phyloP scores from a whole-genome alignment of 2,888 invertebrate genomes.

The Poecilus cupreus region DNA sequence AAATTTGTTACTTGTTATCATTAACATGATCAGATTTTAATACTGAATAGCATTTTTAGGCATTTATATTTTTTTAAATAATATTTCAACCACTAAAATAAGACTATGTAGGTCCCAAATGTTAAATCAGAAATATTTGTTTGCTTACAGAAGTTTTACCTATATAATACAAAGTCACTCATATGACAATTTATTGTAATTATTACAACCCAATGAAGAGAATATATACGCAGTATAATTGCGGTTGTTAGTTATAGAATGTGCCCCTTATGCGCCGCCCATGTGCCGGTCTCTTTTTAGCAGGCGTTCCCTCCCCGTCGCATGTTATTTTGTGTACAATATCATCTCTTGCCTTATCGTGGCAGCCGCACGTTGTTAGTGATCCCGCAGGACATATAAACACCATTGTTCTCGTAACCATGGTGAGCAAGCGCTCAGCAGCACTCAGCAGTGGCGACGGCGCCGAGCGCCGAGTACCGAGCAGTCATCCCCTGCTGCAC shows the following conservation, averaged over 20 bases:
- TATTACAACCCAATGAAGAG: too few species aligned
- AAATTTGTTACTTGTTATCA: too few species aligned
- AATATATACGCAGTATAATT: too few species aligned
- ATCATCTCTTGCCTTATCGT: slow-evolving; percentile 73
- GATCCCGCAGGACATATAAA: slow-evolving; percentile 74
- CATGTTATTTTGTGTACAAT: slow-evolving; percentile 71
- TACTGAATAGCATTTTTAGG: too few species aligned
- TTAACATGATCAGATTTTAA: too few species aligned
- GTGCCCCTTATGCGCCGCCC: not conserved
- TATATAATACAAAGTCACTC: too few species aligned
- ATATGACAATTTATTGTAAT: too few species aligned
- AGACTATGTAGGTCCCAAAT: too few species aligned
- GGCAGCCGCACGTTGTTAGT: slow-evolving; percentile 73
- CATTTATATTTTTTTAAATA: too few species aligned
- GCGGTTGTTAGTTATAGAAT: not conserved
- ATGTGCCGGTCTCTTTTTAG: slow-evolving; percentile 33
- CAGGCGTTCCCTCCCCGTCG: slow-evolving; percentile 54
- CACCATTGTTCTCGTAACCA: slow-evolving; percentile 74
- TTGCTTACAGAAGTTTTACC: too few species aligned
- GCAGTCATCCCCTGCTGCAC: not conserved
- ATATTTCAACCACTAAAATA: too few species aligned
- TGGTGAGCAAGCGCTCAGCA: slow-evolving; percentile 68
- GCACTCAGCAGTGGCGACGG: not conserved
- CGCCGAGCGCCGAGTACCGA: not conserved
- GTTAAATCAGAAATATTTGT: too few species aligned